Base-by-base conservation (phyloP, 1,140 invertebrate species). In the Pachypsylla venusta region DNA sequence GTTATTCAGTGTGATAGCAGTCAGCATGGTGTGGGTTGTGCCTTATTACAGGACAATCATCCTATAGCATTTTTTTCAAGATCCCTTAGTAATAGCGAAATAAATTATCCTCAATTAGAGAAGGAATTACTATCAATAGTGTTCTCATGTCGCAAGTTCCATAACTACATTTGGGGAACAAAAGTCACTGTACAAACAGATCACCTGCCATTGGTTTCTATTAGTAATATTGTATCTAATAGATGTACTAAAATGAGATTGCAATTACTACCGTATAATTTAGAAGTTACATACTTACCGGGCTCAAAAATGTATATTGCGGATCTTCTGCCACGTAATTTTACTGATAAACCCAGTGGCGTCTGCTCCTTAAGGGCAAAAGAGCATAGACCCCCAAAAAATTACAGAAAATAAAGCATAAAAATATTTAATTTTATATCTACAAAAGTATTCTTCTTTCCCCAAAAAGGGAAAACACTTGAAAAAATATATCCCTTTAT, bases 151-250 rank as follows among this genome's bases (percentile, higher is more conserved):
- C 66, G 60, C 56, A 64, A 58, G 39, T 69, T 67, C 56, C 65
- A 68, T 56, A 63, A 70, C 55, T 70, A 65, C 58, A 57, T 71
- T 10, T 68, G 65, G 62, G 67, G 69, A 25, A 61, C 53, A 53
- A 61, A 60, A 35, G 48, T 60, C 22, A 58, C 68, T 3, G 65
- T 73, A 4, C 64, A 73, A 61, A 74, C 69, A 0, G 74, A 76
- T 60, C 72, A 76, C 59, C 73, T 71, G 57, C 72, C 73, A 14
- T 30, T 76, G 16, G 67, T 71, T 35, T 20, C 57, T 1, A 68
- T 76, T 14, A 70, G 64, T 35, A 67, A 57, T 56, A 73, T 74
- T 63, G 60, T 66, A n/a, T 66, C 70, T 4, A 64, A 62, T 53
- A 65, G 70, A 59, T 60, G 74, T 10, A 69, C 69, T 54, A 60